Base-by-base conservation (phyloP, 1,140 invertebrate species). In the Polyergus mexicanus region DNA sequence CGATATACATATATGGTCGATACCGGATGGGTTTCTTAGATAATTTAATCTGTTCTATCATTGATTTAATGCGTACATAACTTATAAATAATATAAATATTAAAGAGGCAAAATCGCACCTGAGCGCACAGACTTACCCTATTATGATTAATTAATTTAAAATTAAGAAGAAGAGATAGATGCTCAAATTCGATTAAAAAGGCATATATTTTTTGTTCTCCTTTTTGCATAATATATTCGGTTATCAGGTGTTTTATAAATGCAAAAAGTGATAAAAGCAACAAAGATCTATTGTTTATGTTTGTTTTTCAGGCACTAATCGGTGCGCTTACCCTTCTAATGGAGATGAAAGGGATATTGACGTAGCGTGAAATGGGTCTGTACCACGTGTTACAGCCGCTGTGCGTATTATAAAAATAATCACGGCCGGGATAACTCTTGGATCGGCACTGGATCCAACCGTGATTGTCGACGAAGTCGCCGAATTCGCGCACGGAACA, bases 361-460 rank as follows among this genome's bases (percentile, higher is more conserved):
- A 83, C 35, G 3, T 41, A 8, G 19, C 19, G 47, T 7, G 85
- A 71, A 35, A 90, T 41, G 0, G 91, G 88, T 38, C 87, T 86
- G 10, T 35, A 10, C 90, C 90, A 92, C 0, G 89, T 89, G 1
- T 44, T 62, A n/a, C 62, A 84, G 8, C 16, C 41, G 11, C 84
- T 89, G n/a, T 84, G 85, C 4, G 77, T 51, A 35, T 92, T 92
- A n/a, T 89, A 89, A 10, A 62, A 89, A 13, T 89, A 89, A 7
- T 28, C 4, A 0, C 58, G 51, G 1, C 51, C 69, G 2, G 89
- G 88, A 63, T 47, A 72, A 2, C 7, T 90, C 4, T 72, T 90
- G 0, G 92, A 92, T 4, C 11, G 56, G 41, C 89, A 92, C 51
- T 93, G 84, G 0, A 93, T 80, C 91, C 90, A 93, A 22, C 88